These are phyloP conservation scores for Luffia ferchaultella DNA, from an alignment of 2,888 invertebrate species.

Conservation along the genomic window DNA sequence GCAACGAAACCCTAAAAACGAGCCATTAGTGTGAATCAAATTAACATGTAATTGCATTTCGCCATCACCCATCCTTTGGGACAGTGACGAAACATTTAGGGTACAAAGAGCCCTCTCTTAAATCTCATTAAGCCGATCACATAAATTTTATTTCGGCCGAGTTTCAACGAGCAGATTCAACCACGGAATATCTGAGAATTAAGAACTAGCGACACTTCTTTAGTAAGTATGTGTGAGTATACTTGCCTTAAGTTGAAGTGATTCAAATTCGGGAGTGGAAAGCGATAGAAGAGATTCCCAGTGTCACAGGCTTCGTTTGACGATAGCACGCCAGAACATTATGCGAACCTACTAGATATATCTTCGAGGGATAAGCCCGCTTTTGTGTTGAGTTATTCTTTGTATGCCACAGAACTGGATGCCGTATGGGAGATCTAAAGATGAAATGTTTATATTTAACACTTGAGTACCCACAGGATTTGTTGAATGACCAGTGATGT, in stretches of 20 bases:
- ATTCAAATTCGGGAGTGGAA: too few relatives aligned
- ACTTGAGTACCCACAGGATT: not conserved
- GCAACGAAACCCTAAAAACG: too few relatives aligned
- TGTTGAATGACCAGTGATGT: too few relatives aligned
- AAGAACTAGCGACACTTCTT: too few relatives aligned
- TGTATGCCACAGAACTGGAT: not conserved
- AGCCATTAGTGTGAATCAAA: not conserved
- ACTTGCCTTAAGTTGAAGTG: too few relatives aligned
- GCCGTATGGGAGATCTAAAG: not conserved
- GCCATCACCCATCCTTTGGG: not conserved
- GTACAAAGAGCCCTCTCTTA: not conserved
- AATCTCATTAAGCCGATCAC: conserved; percentile 1
- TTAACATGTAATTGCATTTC: not conserved
- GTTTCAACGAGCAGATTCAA: too few relatives aligned
- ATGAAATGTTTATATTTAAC: not conserved
- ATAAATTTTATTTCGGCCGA: conserved; percentile 1
- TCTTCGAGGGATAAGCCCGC: not conserved
- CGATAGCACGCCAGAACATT: not conserved
- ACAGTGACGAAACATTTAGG: not conserved
- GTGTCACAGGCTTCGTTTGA: too few relatives aligned
- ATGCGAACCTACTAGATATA: not conserved
- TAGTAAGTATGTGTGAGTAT: too few relatives aligned
- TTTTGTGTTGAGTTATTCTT: not conserved
- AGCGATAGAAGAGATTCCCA: too few relatives aligned
- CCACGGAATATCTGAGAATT: too few relatives aligned